Evolutionary conservation across 2,113 vertebrate species (phyloP).

Genomic region (Hemicordylus capensis): DNA sequence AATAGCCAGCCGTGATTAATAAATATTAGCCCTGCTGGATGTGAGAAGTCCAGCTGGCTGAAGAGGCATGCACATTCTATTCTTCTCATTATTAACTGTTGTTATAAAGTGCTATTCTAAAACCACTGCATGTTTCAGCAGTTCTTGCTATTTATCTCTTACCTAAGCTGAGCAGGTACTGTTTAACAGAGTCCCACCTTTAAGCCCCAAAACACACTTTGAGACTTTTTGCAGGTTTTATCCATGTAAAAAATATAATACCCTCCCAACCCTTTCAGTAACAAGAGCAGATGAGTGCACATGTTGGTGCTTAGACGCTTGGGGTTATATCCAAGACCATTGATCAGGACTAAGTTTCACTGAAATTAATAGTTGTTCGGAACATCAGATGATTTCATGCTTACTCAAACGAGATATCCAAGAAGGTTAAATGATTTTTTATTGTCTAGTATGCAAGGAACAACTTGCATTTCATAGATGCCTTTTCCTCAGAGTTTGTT

Average conservation of each 20-base stretch:
- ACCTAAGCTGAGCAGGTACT: not conserved
- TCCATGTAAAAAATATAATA: not conserved
- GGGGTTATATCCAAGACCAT: no score
- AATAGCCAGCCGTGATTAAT: not conserved
- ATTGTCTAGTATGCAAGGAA: no score
- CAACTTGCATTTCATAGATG: no score
- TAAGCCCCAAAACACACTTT: not conserved
- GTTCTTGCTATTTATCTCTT: not conserved
- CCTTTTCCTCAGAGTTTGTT: no score
- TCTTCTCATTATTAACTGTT: not conserved
- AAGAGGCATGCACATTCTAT: not conserved
- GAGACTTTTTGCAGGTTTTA: not conserved
- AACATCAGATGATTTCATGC: no score
- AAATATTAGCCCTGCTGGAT: not conserved
- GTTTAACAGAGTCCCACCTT: not conserved
- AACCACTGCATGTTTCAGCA: not conserved
- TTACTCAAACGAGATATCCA: no score
- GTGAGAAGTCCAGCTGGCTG: not conserved
- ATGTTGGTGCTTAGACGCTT: not conserved
- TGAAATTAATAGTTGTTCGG: no score
- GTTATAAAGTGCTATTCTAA: no score
- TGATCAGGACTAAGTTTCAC: no score
- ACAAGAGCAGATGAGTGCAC: slow-evolving; percentile 44
- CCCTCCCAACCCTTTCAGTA: slow-evolving; percentile 40
- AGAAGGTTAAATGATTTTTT: no score